phyloP scores from a whole-genome alignment of 2,113 vertebrate species.

The Stegostoma tigrinum region DNA sequence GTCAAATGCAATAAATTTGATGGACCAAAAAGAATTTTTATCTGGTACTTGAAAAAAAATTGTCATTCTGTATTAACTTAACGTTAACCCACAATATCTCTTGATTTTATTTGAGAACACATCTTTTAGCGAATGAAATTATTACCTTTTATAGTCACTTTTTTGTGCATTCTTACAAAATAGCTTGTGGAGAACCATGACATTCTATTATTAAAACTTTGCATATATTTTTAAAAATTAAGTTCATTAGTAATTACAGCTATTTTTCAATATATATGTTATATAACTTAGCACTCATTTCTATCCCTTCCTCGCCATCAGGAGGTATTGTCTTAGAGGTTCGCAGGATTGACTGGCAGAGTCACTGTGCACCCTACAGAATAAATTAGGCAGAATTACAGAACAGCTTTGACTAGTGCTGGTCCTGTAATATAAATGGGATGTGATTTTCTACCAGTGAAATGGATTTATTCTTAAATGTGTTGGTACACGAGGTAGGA shows the following conservation, averaged over 20 bases:
- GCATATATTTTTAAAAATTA: neutral
- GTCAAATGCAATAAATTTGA: neutral
- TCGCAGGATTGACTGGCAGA: no score
- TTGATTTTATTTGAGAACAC: neutral
- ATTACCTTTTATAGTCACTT: neutral
- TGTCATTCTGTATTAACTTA: neutral
- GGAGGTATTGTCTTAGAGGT: neutral
- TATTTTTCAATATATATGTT: neutral
- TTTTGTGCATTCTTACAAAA: neutral
- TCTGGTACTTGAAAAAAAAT: neutral
- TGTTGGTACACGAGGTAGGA: neutral
- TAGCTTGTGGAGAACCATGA: neutral
- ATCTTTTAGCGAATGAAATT: neutral
- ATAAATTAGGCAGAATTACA: neutral
- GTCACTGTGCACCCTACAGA: neutral
- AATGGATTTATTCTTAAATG: neutral
- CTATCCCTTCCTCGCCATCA: neutral
- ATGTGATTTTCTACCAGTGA: neutral
- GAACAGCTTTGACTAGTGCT: neutral
- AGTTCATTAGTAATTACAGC: neutral
- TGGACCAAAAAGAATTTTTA: neutral
- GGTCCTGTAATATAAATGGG: neutral
- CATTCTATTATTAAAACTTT: neutral
- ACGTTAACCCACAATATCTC: neutral
- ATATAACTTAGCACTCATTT: neutral